Evolutionary conservation across 2,797 vertebrate species (phyloP).

Genomic region (Liasis olivaceus): DNA sequence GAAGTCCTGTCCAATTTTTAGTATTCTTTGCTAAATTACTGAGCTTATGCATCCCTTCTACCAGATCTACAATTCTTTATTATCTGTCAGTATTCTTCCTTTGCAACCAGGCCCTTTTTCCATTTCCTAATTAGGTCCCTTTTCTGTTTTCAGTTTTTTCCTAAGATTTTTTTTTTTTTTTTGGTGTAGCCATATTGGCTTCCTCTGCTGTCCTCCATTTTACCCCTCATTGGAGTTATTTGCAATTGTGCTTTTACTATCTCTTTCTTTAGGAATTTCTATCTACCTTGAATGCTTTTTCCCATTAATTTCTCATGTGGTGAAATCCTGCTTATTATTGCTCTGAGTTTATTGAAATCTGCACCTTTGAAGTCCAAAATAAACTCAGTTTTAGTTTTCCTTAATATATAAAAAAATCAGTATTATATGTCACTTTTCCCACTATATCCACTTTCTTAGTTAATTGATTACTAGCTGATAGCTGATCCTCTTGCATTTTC

Average conservation of each 20-base stretch:
- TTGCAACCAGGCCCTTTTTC: too few relatives aligned
- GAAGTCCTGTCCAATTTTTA: too few relatives aligned
- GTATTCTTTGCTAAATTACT: too few relatives aligned
- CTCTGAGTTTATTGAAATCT: not conserved
- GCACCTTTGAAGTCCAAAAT: not conserved
- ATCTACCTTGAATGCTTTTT: not conserved
- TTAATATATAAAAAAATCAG: not conserved
- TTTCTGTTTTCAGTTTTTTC: not conserved
- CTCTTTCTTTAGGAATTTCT: not conserved
- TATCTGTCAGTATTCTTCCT: too few relatives aligned
- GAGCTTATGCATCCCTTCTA: too few relatives aligned
- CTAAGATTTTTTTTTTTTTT: not conserved
- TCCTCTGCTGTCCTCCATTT: not conserved
- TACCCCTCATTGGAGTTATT: not conserved
- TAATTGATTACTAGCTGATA: not conserved
- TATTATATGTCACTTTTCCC: not conserved
- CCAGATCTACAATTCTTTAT: too few relatives aligned
- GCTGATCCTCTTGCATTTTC: too few relatives aligned
- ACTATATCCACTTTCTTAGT: not conserved
- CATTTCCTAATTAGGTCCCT: too few relatives aligned
- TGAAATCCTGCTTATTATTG: not conserved
- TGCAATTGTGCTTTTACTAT: not conserved
- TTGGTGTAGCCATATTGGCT: not conserved
- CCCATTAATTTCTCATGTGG: not conserved
- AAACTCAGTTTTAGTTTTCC: not conserved